phyloP scores from a whole-genome alignment of 1,140 invertebrate genomes.

The Eueides isabella region DNA sequence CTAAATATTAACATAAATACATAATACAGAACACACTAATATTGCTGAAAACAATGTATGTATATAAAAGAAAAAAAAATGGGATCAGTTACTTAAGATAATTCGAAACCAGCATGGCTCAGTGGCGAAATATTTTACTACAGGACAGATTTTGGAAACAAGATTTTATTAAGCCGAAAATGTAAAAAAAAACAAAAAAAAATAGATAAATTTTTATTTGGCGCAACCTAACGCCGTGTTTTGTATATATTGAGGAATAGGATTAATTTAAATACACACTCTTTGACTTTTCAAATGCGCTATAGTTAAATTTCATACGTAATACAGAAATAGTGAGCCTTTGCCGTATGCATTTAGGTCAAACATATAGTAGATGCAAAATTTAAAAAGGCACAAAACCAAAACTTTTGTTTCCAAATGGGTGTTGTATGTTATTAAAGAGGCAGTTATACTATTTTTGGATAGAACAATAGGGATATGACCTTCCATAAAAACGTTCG shows the following conservation, averaged over 20 bases:
- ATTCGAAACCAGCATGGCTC: too few species aligned
- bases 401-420: not conserved
- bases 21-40: too few species aligned
- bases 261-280: not conserved
- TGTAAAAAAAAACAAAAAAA: too few species aligned
- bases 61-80: too few species aligned
- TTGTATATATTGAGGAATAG: not conserved
- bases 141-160: too few species aligned
- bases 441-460: not conserved
- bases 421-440: not conserved
- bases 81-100: too few species aligned
- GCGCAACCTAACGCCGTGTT: not conserved
- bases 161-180: too few species aligned
- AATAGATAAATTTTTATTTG: too few species aligned
- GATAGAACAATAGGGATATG: not conserved
- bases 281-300: too few species aligned
- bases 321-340: not conserved
- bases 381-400: not conserved
- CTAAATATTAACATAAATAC: not conserved
- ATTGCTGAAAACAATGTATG: too few species aligned
- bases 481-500: not conserved
- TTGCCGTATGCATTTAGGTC: not conserved
- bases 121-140: too few species aligned
- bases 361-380: not conserved
- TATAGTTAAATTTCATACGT: not conserved